Base-by-base conservation (phyloP, 2,888 invertebrate genomes). In the Limnephilus rhombicus region DNA sequence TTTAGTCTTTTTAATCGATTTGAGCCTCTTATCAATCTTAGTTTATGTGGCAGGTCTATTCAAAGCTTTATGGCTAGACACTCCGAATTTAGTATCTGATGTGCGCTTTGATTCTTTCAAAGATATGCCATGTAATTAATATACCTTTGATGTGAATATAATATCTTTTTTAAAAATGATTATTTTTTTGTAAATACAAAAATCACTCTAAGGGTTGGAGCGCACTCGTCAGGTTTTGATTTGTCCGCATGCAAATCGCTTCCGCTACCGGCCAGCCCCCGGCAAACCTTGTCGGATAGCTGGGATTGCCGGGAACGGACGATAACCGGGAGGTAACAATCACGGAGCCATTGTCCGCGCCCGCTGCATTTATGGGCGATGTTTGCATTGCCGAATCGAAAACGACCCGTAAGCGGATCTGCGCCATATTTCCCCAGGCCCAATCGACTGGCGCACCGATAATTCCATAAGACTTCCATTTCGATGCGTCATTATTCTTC, bases 281-380 rank as follows among this genome's bases (percentile, higher is more conserved):
- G 89, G 89, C 34, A 80, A 89, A 81, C 80, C 80, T 34, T 29
- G 49, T 41, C 31, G 88, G 34, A 88, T 31, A 24, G 85, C 31
- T 18, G 68, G 31, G 87, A 68, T 87, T 34, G 53, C 87, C 31
- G 53, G 87, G 45, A 41, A 41, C 37, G 85, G 85, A 85, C 45
- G 85, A 85, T 85, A 34, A 41, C 85, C 85, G 85, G 29, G 53
- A 53, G 81, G 81, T 41, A 45, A 89, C 89, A 89, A 89, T 89
- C 41, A 89, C 81, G 41, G 89, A 13, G 15, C 80, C 45, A 89
- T 89, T 89, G 89, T 89, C 89, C 89, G 45, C 45, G 89, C 29
- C 89, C 41, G 89, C 37, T 24, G 87, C 68, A 53, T 53, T 53
- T 68, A 53, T 80, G 80, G 34, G 15, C 18, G 81, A 18, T 37